These are phyloP conservation scores for Amphipoea lucens DNA, from an alignment of 2,888 invertebrate species.

Conservation along the genomic window DNA sequence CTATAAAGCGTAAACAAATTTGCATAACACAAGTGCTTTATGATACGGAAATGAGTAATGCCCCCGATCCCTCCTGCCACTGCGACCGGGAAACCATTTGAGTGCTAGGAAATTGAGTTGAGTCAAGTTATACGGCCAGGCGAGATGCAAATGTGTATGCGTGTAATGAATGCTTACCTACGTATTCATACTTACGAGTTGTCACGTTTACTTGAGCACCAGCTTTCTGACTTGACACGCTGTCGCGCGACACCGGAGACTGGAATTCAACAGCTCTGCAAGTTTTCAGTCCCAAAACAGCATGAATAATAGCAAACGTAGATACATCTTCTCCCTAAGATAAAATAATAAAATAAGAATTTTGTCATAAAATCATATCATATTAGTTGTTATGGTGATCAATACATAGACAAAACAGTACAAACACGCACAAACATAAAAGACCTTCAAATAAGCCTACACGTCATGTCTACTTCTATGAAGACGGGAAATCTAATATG, in stretches of 20 bases:
- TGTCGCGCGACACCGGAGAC: conserved; percentile 12
- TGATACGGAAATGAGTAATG: conserved; percentile 77
- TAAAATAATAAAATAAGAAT: background rate
- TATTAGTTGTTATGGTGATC: background rate
- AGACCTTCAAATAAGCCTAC: background rate
- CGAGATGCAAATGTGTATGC: conserved; percentile 66
- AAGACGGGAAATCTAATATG: background rate
- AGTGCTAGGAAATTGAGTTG: conserved; percentile 82
- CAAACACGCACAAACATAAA: background rate
- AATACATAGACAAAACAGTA: background rate
- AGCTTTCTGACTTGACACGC: conserved; percentile 37
- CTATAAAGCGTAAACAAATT: conserved; percentile 58
- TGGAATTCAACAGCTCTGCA: background rate
- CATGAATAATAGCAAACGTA: background rate
- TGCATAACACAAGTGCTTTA: conserved; percentile 70
- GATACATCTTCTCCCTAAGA: background rate
- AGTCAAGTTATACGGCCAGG: conserved; percentile 69
- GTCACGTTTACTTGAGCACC: conserved; percentile 53
- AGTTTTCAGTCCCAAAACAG: background rate
- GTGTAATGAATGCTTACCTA: conserved; percentile 72
- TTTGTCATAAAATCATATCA: background rate
- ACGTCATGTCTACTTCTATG: background rate
- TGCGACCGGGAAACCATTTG: conserved; percentile 74
- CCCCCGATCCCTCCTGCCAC: conserved; percentile 54
- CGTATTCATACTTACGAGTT: conserved; percentile 64